Evolutionary conservation across 2,888 invertebrate species (phyloP), one percentile per base, ranked within the genome.

Genomic region (Drosophila falleni): DNA sequence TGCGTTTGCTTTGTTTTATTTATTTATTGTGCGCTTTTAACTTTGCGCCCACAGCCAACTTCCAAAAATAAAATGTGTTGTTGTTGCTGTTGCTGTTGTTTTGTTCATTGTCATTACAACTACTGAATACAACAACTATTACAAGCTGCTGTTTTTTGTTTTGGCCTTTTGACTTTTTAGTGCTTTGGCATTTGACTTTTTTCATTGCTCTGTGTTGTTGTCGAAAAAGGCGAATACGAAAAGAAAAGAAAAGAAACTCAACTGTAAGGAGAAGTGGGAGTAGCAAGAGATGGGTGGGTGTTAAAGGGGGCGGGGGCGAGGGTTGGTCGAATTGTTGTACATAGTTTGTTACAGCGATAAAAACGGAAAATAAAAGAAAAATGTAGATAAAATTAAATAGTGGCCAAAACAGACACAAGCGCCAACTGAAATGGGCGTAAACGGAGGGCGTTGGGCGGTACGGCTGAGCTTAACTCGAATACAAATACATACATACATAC

Each of bases 141-240:
- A 31, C 9, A 31, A 8, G 6, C 9, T 9, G 29, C 1, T 29
- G 29, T 6, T 29, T 68, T 47, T 69, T 72, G 47, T 61, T 61
- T 61, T 81, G 82, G 86, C 86, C 80, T 87, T 84, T 87, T 71
- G 88, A 87, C 83, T 87, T 86, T 85, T 87, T 82, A 85, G 75
- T 78, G 86, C 69, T 71, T 55, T 78, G 84, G 65, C 81, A 76
- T 83, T 82, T 82, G 84, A 82, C 87, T 87, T 78, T 69, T 62
- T 59, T 37, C 44, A 47, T 58, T 64, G 59, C 64, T 58, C 64
- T 56, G 55, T 56, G 60, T 62, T 66, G 56, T 59, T 39, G 77
- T 67, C 71, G 51, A 64, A 71, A 61, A 68, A 63, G 47, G 47
- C 75, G 67, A 74, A 58, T 29, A 33, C 60, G 61, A 64, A 79